Base-by-base conservation (phyloP, 2,113 vertebrate genomes). In the Boulengerochromis microlepis region DNA sequence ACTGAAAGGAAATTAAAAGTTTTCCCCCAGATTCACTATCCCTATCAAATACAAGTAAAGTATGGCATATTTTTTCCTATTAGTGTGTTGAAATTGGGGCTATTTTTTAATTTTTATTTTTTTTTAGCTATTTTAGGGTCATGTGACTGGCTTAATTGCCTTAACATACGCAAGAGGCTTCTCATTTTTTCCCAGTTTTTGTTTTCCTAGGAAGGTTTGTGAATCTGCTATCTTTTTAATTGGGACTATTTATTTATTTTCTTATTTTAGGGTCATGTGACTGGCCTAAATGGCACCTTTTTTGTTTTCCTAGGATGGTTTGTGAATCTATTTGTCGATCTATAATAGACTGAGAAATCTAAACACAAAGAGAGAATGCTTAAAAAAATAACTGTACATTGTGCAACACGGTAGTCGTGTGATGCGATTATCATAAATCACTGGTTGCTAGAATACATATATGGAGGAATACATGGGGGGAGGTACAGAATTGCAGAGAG, bases 401-500 rank as follows among this genome's bases (percentile, higher is more conserved):
- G 26, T 31, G 26, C 45, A 78, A 8, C 16, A 22, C 1, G 1
- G 50, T n/a, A 81, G 40, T 85, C 4, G 24, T 12, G 16, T 31
- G 16, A 78, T 31, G 42, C 3, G 6, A 4, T 19, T 78, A 31
- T 16, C 42, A 31, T 50, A 50, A 47, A 50, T 78, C 71, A 50
- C 16, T 52, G 53, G 35, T 19, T 59, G 80, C 10, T 59, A 59
- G 56, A 82, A 81, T 83, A 76, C 66, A 69, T 87, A 19, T 84
- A 59, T 45, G 26, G 47, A 83, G 54, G 71, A 66, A 83, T 71
- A 29, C 74, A 87, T 84, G 86, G 50, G 29, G 82, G 26, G 80
- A 87, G 86, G 69, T 26, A 24, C 8, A 15, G 50, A 74, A 80
- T 22, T 53, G 74, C 57, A 42, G 9, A 47, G 33, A 33, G 54